These are phyloP conservation scores for Drosophila tsacasi DNA, from an alignment of 1,140 invertebrate species.

Conservation along the genomic window DNA sequence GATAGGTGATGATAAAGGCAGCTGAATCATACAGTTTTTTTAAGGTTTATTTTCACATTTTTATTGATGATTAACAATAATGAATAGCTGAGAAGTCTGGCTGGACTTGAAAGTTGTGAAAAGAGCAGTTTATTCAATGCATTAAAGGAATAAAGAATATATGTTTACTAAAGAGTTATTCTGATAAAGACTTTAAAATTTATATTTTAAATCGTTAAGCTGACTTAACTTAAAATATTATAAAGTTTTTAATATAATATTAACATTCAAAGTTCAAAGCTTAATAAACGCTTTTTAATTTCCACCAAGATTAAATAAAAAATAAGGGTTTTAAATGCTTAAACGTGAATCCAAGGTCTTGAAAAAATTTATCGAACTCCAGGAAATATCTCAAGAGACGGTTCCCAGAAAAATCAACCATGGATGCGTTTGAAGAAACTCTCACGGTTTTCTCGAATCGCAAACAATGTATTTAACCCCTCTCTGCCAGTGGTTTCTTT, in stretches of 20 bases:
- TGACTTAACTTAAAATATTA: background rate
- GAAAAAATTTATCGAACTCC: background rate
- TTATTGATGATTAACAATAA: conserved; percentile 17
- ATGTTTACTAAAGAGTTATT: background rate
- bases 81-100: background rate
- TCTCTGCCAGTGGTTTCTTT: conserved; percentile 26
- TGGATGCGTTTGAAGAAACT: conserved; percentile 14
- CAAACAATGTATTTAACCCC: conserved; percentile 44
- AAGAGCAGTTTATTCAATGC: background rate
- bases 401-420: conserved; percentile 30
- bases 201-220: background rate
- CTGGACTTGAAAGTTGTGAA: background rate
- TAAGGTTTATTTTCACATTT: background rate
- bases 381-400: background rate
- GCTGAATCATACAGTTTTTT: conserved; percentile 37
- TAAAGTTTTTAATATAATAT: background rate
- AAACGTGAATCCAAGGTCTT: background rate
- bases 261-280: background rate
- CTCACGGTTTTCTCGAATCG: conserved; percentile 4
- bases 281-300: background rate
- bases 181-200: background rate
- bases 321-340: conserved; percentile 14
- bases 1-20: conserved; percentile 2
- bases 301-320: background rate
- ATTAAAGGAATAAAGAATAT: background rate